Conservation (phyloP, 2,888 invertebrate species). For the Miltochrista miniata region DNA sequence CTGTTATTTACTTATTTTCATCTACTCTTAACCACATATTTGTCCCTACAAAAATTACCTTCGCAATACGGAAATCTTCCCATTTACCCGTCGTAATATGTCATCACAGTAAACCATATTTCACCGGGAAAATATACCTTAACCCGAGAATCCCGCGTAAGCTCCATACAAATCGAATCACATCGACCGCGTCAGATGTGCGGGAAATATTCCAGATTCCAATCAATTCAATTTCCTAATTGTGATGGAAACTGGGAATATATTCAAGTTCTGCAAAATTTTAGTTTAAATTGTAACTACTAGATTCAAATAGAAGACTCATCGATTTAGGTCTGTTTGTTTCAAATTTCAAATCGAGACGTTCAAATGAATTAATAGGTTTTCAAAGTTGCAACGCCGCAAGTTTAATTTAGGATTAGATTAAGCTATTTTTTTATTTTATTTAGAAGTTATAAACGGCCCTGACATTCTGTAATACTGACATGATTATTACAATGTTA, state of each 20-base stretch:
- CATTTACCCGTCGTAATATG: neutral
- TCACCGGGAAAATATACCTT: neutral
- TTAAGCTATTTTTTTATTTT: too few species aligned
- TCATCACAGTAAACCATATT: conserved; percentile 2
- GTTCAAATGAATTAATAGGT: too few species aligned
- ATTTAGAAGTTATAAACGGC: too few species aligned
- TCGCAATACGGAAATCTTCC: neutral
- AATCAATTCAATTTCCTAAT: conserved; percentile 35
- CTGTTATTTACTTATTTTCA: too few species aligned
- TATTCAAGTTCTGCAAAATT: conserved; percentile 6
- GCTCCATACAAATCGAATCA: conserved; percentile 28
- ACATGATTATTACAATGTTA: too few species aligned
- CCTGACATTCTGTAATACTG: too few species aligned
- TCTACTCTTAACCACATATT: too few species aligned
- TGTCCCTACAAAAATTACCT: neutral
- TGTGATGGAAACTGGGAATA: conserved; percentile 22
- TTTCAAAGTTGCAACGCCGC: too few species aligned
- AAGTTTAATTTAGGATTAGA: too few species aligned
- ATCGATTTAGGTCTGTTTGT: neutral
- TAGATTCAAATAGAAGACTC: too few species aligned
- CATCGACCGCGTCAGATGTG: conserved; percentile 15
- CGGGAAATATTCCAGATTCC: conserved; percentile 26
- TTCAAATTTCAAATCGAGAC: neutral
- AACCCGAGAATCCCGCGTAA: neutral
- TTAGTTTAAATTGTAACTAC: too few species aligned